Evolutionary conservation across 2,888 invertebrate genomes (phyloP), one percentile per base, ranked within the genome.

Genomic region (Tubiluchus corallicola): DNA sequence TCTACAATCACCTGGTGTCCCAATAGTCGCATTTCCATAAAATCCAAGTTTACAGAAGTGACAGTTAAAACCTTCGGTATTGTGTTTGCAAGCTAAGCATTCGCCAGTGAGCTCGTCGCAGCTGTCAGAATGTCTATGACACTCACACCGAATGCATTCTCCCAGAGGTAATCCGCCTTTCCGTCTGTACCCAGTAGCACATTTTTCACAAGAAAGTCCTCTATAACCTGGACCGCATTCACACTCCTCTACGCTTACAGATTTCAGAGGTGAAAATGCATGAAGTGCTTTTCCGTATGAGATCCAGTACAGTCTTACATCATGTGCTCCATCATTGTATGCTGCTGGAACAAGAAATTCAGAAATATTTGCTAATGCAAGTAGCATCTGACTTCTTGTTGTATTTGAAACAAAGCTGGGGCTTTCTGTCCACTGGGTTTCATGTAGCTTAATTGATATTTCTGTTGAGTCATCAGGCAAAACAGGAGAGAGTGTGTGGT

Each of bases 11-110:
- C 29, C 29, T 9, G 29, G 29, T n/a, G 29, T 29, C 9, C 29
- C 29, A 9, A 9, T 29, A 43, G 84, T 68, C 1, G 98, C 87
- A 62, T 94, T 84, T 20, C 98, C 98, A 58, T 94, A 98, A 68
- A 74, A 98, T 40, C 96, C 96, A 49, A 82, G 75, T 1, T 81
- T 81, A 61, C 98, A 98, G 2, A 80, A 72, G 60, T 96, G 92
- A 60, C 96, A 98, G 58, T 84, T 85, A n/a, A 55, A 55, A 42
- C 60, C 60, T 21, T 51, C 49, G 2, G 60, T 58, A 47, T 56
- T 53, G 49, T 58, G 55, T 42, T 54, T 54, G 42, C 60, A 62
- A 42, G 58, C 75, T 5, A 75, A 74, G 57, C 85, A 85, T 15
- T 74, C 73, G 42, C 75, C 75, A 46, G 75, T 75, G 48, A 72